phyloP scores from a whole-genome alignment of 2,888 invertebrate species.

The Ctenicera cuprea region DNA sequence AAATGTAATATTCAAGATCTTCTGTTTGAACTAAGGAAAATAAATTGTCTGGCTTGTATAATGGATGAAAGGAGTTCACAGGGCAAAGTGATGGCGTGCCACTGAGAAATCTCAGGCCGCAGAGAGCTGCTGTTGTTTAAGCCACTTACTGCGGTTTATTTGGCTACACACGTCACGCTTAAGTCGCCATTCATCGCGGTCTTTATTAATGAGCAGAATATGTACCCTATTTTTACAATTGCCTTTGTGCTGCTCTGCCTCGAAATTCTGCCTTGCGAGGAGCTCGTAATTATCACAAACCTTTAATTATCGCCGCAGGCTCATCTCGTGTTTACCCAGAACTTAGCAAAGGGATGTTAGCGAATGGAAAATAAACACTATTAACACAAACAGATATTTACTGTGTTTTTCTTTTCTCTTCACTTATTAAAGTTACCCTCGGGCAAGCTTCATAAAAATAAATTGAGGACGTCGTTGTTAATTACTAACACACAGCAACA shows the following conservation, averaged over 20 bases:
- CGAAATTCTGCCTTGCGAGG: conserved; percentile 42
- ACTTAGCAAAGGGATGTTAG: conserved; percentile 57
- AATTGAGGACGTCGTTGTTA: conserved; percentile 38
- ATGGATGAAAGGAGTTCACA: conserved; percentile 67
- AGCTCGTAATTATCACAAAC: conserved; percentile 57
- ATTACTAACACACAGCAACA: conserved; percentile 42
- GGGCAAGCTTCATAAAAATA: conserved; percentile 47
- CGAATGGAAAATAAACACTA: conserved; percentile 61
- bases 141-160: conserved; percentile 61
- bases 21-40: conserved; percentile 69
- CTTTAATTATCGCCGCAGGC: conserved; percentile 63
- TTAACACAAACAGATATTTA: conserved; percentile 58
- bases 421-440: conserved; percentile 46
- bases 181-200: conserved; percentile 44
- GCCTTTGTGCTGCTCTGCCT: conserved; percentile 35
- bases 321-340: conserved; percentile 54
- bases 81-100: conserved; percentile 66
- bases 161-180: conserved; percentile 51
- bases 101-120: conserved; percentile 61
- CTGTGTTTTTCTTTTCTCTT: conserved; percentile 52
- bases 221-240: conserved; percentile 46
- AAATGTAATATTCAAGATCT: conserved; percentile 68
- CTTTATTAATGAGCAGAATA: conserved; percentile 45
- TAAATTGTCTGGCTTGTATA: conserved; percentile 69
- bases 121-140: conserved; percentile 62